A percentile compares a stretch with the other conserved stretches of the same genome.
These are phyloP conservation scores for Lycaon pictus DNA, from an alignment of 2,113 vertebrate species.

Conservation along the genomic window DNA sequence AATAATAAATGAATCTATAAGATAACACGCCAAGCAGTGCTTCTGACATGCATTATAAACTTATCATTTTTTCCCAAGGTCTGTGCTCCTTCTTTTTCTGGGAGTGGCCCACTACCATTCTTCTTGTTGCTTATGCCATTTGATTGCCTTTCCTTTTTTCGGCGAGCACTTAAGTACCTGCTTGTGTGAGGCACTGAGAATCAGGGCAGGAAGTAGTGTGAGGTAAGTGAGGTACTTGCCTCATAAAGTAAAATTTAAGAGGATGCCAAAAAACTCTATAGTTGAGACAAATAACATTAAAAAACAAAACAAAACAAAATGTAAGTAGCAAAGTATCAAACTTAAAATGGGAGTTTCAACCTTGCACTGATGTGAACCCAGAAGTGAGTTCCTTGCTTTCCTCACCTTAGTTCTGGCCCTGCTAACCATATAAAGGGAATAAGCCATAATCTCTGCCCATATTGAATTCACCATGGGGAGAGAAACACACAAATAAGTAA, in stretches of 20 bases:
- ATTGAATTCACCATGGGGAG: background rate
- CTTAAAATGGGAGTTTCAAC: background rate
- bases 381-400: background rate
- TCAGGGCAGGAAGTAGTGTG: background rate
- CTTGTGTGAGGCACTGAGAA: background rate
- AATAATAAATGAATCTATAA: constrained; percentile 67
- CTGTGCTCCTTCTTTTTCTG: background rate
- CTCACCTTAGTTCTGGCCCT: background rate
- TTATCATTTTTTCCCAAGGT: background rate
- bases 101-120: background rate
- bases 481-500: background rate
- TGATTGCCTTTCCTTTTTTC: background rate
- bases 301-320: constrained; percentile 4
- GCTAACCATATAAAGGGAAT: background rate
- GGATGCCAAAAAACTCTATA: background rate
- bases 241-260: background rate
- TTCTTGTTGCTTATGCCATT: background rate
- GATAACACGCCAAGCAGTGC: background rate
- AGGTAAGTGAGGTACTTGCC: background rate
- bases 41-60: constrained; percentile 41
- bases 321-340: background rate
- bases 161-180: background rate
- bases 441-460: background rate
- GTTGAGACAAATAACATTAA: background rate
- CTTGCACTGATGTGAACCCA: background rate